A percentile compares a stretch with the other conserved stretches of the same genome.
These are phyloP conservation scores for Megalops atlanticus DNA, from an alignment of 2,113 vertebrate genomes.

Conservation along the genomic window DNA sequence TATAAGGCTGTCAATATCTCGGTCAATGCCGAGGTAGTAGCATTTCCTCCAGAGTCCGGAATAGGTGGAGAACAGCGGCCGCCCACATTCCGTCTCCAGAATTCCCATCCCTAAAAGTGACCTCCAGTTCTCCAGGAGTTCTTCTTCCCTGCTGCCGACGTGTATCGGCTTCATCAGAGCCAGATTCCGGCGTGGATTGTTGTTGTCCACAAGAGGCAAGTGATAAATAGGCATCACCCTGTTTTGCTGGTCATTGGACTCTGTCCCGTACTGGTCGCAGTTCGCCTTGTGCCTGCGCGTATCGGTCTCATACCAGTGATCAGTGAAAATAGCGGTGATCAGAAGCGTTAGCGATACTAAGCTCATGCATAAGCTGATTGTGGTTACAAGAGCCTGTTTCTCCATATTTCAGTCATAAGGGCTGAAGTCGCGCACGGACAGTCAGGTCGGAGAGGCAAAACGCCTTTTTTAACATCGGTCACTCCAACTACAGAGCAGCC, in stretches of 20 bases:
- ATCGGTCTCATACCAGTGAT: slow-evolving; percentile 88
- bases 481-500: slow-evolving; percentile 51
- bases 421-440: slow-evolving; percentile 21
- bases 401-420: slow-evolving; percentile 70
- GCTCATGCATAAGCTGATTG: slow-evolving; percentile 76
- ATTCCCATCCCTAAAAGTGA: slow-evolving; percentile 83
- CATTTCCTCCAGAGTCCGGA: slow-evolving; percentile 85
- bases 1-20: slow-evolving; percentile 82
- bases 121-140: slow-evolving; percentile 80
- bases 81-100: slow-evolving; percentile 81
- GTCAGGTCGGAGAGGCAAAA: slow-evolving; percentile 3
- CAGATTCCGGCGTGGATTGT: slow-evolving; percentile 59
- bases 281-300: slow-evolving; percentile 81
- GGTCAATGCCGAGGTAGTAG: slow-evolving; percentile 77
- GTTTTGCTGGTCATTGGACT: slow-evolving; percentile 82
- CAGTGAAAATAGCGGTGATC: slow-evolving; percentile 79
- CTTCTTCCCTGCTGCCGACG: slow-evolving; percentile 72
- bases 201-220: slow-evolving; percentile 80
- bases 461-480: slow-evolving; percentile 28
- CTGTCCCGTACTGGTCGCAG: slow-evolving; percentile 77
- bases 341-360: slow-evolving; percentile 75
- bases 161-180: slow-evolving; percentile 73
- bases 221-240: slow-evolving; percentile 88
- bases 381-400: slow-evolving; percentile 71
- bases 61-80: slow-evolving; percentile 81